Evolutionary conservation across 2,888 invertebrate species (phyloP), one percentile per base, ranked within the genome.

Genomic region (Hetaerina titia): DNA sequence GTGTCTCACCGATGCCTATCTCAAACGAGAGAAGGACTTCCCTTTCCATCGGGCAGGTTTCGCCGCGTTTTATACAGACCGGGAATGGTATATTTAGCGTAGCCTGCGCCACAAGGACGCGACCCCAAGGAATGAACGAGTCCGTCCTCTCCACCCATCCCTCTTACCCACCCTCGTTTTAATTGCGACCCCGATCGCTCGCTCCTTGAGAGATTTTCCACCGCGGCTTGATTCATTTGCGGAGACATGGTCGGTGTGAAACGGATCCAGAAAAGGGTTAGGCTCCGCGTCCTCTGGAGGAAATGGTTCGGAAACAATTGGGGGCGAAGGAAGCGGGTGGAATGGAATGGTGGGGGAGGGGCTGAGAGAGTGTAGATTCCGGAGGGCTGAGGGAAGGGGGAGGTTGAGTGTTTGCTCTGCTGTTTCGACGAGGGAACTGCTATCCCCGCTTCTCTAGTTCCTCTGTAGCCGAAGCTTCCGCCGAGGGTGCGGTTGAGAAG

Each of bases 341-440:
- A 56, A 56, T 57, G 89, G 45, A 45, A 9, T 31, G 45, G 45
- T 4, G 56, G 56, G 45, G 1, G 88, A 22, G 56, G 45, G 88
- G 17, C 2, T 45, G 45, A 45, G 45, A 45, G 45, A 45, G 45
- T 45, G 45, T 45, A 45, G 45, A 45, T 45, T 45, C 45, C 45
- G 45, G 45, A 45, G 45, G 45, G 45, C 45, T 45, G 45, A 45
- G 45, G 4, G 45, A 45, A 15, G 8, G 4, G 57, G 56, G 22
- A n/a, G 22, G n/a, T 22, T 56, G 31, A 89, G 56, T 89, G 58
- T 89, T 89, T 89, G 89, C 89, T 89, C 58, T 17, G 89, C 22
- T 89, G 56, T 89, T 89, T 56, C 57, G 89, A 89, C 58, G 56
- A 57, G 58, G 58, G 57, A 56, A 89, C 58, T 89, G 89, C 89